Evolutionary conservation across 2,888 invertebrate genomes (phyloP), one percentile per base, ranked within the genome.

Genomic region (Sclerodermus sp.): DNA sequence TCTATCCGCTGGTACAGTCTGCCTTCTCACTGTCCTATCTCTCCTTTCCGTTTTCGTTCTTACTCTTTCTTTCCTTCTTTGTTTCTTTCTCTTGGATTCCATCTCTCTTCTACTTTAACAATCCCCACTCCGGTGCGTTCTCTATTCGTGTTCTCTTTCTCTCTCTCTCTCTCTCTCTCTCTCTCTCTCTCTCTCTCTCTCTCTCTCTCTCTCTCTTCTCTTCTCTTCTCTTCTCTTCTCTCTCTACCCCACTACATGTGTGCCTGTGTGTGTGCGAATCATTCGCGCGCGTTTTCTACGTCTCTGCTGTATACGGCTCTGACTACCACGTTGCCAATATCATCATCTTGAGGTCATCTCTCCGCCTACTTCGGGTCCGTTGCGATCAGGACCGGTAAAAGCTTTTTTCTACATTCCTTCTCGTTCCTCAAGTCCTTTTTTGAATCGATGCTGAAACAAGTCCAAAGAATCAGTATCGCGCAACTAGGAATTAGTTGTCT

Each of bases 311-410:
- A 39, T 37, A 37, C 56, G 60, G 58, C 48, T 49, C 55, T 56
- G 44, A 57, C 59, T 47, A 62, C 59, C 54, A 57, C 56, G 61
- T 62, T 64, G 64, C 64, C 64, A 55, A 62, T 64, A 64, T 64
- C 59, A 53, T 59, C 63, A 54, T 55, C 59, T 51, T 57, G 54
- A 55, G 64, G 58, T 64, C 58, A 58, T 59, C 53, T 59, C 58
- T 53, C 51, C 57, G 47, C 53, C 49, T 50, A 54, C 55, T 57
- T 58, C 51, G 47, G 60, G 40, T 41, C 51, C 47, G 40, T 38
- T 14, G 43, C 47, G 48, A 50, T 49, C 58, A 40, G 49, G 47
- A 53, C 47, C 55, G 47, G 49, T 23, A 23, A 23, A 23, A 23
- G 23, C 48, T 50, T 47, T 50, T 41, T 36, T 6, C 29, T 4